phyloP scores from a whole-genome alignment of 2,888 invertebrate genomes.

The Andrena bucephala region DNA sequence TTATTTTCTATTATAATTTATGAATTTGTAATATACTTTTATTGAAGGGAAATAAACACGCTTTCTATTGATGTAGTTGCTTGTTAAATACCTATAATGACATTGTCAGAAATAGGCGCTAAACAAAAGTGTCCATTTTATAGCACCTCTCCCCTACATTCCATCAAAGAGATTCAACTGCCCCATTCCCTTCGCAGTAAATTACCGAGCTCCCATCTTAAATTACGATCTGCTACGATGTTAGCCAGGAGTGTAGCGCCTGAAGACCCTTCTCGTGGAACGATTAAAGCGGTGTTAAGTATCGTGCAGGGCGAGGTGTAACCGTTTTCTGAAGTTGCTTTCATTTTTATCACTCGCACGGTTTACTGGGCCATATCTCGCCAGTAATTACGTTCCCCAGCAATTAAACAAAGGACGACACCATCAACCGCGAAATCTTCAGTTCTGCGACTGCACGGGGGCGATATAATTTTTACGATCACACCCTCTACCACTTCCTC shows the following conservation, averaged over 20 bases:
- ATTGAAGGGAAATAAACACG: too few species aligned
- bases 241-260: neutral
- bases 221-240: neutral
- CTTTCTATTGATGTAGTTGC: too few species aligned
- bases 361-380: neutral
- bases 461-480: slow-evolving; percentile 47
- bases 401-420: slow-evolving; percentile 33
- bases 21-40: too few species aligned
- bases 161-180: slow-evolving; percentile 10
- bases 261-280: neutral
- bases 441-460: neutral
- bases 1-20: too few species aligned
- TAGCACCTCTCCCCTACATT: neutral
- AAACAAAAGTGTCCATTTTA: too few species aligned
- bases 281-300: neutral
- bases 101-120: too few species aligned
- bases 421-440: slow-evolving; percentile 33
- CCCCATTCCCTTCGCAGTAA: neutral
- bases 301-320: neutral
- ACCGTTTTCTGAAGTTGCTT: neutral
- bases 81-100: too few species aligned
- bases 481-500: neutral
- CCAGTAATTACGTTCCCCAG: slow-evolving; percentile 21
- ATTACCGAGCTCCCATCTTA: neutral
- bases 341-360: slow-evolving; percentile 12